Evolutionary conservation across 2,797 vertebrate genomes (phyloP).

Genomic region (Bradypodion pumilum): DNA sequence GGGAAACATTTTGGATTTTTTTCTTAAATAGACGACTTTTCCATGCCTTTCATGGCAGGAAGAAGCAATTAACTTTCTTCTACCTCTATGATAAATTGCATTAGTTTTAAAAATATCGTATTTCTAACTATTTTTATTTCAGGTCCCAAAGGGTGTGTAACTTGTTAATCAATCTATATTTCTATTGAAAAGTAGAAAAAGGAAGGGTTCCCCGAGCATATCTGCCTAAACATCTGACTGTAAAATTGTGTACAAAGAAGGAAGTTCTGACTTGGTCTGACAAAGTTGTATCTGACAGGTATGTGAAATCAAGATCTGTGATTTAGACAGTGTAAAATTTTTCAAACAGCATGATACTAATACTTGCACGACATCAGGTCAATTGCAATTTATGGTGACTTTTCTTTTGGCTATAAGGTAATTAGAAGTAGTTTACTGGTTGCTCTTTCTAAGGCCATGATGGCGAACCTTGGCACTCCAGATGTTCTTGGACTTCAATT

Average conservation of each 20-base stretch:
- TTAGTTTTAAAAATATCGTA: too few relatives aligned
- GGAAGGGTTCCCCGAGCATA: not conserved
- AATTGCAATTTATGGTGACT: too few relatives aligned
- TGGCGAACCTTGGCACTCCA: too few relatives aligned
- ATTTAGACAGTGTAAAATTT: not conserved
- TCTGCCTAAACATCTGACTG: not conserved
- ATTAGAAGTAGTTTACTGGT: too few relatives aligned
- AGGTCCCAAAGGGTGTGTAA: too few relatives aligned
- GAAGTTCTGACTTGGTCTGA: not conserved
- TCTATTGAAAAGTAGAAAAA: too few relatives aligned
- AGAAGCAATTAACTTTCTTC: not conserved
- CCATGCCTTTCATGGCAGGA: not conserved
- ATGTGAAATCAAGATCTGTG: not conserved
- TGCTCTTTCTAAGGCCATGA: too few relatives aligned
- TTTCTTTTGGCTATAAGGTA: too few relatives aligned
- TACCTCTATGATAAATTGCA: not conserved
- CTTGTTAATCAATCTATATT: too few relatives aligned
- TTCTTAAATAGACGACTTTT: not conserved
- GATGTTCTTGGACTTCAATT: too few relatives aligned
- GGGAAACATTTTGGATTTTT: constrained; percentile 4
- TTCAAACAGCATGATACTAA: not conserved
- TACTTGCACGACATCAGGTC: too few relatives aligned
- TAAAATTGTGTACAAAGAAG: not conserved
- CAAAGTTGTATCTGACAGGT: not conserved
- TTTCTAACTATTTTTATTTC: too few relatives aligned